Evolutionary conservation across 2,888 invertebrate genomes (phyloP).

Genomic region (Tortricodes alternella): DNA sequence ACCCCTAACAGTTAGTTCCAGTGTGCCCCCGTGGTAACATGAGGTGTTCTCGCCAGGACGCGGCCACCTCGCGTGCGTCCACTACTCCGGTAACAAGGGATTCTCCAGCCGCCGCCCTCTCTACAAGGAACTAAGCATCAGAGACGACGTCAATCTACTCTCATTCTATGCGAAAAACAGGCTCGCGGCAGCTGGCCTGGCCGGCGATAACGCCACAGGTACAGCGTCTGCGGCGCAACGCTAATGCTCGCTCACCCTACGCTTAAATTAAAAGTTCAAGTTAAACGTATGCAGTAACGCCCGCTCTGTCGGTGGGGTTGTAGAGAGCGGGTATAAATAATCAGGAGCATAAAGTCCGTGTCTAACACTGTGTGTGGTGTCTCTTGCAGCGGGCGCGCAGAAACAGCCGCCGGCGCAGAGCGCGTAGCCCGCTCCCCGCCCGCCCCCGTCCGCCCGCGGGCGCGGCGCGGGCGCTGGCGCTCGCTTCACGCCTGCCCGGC

Average conservation of each 20-base stretch:
- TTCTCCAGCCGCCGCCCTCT: constrained; percentile 89
- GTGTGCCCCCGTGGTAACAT: constrained; percentile 70
- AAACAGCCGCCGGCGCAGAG: constrained; percentile 82
- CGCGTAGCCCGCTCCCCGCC: constrained; percentile 70
- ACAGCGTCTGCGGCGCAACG: constrained; percentile 59
- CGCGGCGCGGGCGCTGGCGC: constrained; percentile 45
- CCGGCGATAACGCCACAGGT: constrained; percentile 79
- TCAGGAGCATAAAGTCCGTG: constrained; percentile 68
- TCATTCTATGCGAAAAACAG: constrained; percentile 94
- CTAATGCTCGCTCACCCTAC: constrained; percentile 72
- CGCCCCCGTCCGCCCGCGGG: constrained; percentile 44
- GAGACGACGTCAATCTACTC: constrained; percentile 92
- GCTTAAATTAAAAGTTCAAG: constrained; percentile 66
- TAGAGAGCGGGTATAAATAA: constrained; percentile 40
- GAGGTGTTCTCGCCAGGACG: constrained; percentile 85
- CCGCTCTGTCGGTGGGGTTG: constrained; percentile 11
- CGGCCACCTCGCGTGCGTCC: constrained; percentile 92
- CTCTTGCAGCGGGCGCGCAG: constrained; percentile 83
- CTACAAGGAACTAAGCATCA: constrained; percentile 88
- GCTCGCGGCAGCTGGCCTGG: constrained; percentile 84
- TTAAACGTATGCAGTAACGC: constrained; percentile 46
- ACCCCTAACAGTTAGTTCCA: constrained; percentile 64
- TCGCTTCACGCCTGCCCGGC: constrained; percentile 29
- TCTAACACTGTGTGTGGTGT: constrained; percentile 82
- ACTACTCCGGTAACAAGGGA: constrained; percentile 91